Evolutionary conservation across 2,888 invertebrate species (phyloP), one percentile per base, ranked within the genome.

Genomic region (Cybosia mesomella): DNA sequence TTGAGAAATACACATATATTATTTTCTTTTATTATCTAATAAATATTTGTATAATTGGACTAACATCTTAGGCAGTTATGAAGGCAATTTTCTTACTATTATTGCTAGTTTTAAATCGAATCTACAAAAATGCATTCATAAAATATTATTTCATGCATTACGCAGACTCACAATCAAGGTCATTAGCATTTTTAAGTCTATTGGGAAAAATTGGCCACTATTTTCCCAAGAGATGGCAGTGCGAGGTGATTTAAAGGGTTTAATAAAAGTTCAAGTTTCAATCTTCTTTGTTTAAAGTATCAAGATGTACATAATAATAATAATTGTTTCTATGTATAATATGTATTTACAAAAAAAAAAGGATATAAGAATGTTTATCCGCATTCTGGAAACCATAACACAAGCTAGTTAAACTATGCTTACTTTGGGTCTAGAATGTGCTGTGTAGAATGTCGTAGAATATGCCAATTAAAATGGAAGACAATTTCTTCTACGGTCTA

Each of bases 51-150:
- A 43, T 49, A 49, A 49, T n/a, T 49, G 49, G 49, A 49, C 7
- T 74, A 79, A 77, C 75, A 62, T 67, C 61, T 75, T 81, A 79
- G 74, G 79, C 82, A 79, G 68, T 74, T 68, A 66, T 66, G 62
- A 80, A 7, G 81, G 78, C 79, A 76, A 77, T 75, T 68, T 75
- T 80, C 79, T 82, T 78, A 67, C 74, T 81, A 80, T 80, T 75
- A 76, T 70, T 73, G 73, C 78, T 76, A 57, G 58, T 59, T 39
- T 55, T 28, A 11, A 32, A 28, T 32, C 24, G 55, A 21, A n/a
- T 53, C n/a, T n/a, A 11, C 43, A 18, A 32, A 22, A 64, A 58
- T 59, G 36, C 49, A n/a, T n/a, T n/a, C 18, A 49, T n/a, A n/a
- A 49, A 49, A 49, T 49, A n/a, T 49, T n/a, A 49, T n/a, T 8